Evolutionary conservation across 2,797 vertebrate species (phyloP).

Genomic region (Gallinago nigripennis): DNA sequence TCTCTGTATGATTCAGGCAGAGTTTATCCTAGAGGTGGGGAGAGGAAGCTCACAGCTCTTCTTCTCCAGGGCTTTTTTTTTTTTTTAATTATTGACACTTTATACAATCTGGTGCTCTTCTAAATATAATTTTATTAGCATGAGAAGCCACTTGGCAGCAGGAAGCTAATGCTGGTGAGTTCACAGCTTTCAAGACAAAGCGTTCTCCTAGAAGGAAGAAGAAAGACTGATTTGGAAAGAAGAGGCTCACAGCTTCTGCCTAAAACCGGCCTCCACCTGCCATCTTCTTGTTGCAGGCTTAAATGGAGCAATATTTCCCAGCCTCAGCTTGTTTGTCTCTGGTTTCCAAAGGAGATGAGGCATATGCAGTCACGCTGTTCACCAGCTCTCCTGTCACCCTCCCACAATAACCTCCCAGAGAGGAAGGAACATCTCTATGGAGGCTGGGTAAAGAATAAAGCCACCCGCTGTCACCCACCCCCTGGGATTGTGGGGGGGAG

Average conservation of each 20-base stretch:
- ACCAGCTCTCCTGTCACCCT: conserved; percentile 55
- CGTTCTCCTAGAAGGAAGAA: conserved; percentile 14
- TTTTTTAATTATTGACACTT: conserved; percentile 11
- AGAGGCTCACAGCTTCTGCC: neutral
- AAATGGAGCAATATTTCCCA: conserved; percentile 50
- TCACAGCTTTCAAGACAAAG: conserved; percentile 52
- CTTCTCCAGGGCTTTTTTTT: neutral
- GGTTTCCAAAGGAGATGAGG: conserved; percentile 54
- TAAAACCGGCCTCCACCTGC: conserved; percentile 49
- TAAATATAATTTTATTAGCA: conserved; percentile 65
- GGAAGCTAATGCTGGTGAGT: neutral
- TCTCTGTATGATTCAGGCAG: neutral
- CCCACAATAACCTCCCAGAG: conserved; percentile 48
- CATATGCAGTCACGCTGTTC: conserved; percentile 42
- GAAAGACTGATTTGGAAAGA: conserved; percentile 5
- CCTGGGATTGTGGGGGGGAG: neutral
- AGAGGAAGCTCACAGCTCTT: conserved; percentile 7
- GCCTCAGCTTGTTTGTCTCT: conserved; percentile 20
- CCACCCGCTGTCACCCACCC: neutral
- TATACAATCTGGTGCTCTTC: conserved; percentile 38
- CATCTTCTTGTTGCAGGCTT: conserved; percentile 31
- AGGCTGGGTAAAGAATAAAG: neutral
- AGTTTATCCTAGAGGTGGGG: neutral
- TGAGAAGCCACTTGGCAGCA: conserved; percentile 34
- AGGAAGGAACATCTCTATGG: neutral